phyloP scores from a whole-genome alignment of 2,113 vertebrate species.

The Lepisosteus osseus region DNA sequence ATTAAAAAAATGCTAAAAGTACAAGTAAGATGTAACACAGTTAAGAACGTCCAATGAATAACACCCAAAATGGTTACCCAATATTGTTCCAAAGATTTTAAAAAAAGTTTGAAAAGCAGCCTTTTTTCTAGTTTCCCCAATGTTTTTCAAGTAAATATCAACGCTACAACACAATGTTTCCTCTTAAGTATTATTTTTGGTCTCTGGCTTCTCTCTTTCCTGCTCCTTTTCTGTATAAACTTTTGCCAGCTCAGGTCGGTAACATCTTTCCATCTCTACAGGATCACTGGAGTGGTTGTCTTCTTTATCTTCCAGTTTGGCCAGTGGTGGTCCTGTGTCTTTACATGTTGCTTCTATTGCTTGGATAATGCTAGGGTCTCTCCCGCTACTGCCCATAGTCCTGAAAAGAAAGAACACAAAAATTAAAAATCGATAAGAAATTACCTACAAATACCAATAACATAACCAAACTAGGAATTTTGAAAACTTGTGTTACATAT shows the following conservation, averaged over 20 bases:
- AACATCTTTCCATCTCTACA: slow-evolving; percentile 34
- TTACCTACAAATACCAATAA: too few relatives aligned
- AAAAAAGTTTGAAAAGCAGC: slow-evolving; percentile 34
- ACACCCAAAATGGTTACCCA: slow-evolving; percentile 57
- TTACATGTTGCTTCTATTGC: slow-evolving; percentile 42
- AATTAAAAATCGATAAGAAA: not conserved
- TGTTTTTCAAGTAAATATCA: slow-evolving; percentile 31
- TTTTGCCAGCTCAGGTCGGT: slow-evolving; percentile 44
- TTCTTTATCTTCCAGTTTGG: slow-evolving; percentile 38
- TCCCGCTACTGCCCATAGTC: slow-evolving; percentile 69
- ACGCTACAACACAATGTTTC: slow-evolving; percentile 33
- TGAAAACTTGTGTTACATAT: too few relatives aligned
- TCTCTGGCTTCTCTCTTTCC: slow-evolving; percentile 54
- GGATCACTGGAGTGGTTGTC: slow-evolving; percentile 44
- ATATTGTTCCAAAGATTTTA: slow-evolving; percentile 51
- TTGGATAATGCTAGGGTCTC: slow-evolving; percentile 48
- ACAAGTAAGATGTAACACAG: slow-evolving; percentile 55
- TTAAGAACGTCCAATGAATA: slow-evolving; percentile 63
- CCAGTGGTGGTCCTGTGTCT: slow-evolving; percentile 42
- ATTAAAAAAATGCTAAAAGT: slow-evolving; percentile 33
- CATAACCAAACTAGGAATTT: too few relatives aligned
- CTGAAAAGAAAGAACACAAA: slow-evolving; percentile 47
- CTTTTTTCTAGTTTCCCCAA: slow-evolving; percentile 34
- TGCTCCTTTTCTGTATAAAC: slow-evolving; percentile 44
- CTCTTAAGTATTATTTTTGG: slow-evolving; percentile 63